These are phyloP conservation scores for Linurgus olivaceus DNA, from an alignment of 2,797 vertebrate species.

Conservation along the genomic window DNA sequence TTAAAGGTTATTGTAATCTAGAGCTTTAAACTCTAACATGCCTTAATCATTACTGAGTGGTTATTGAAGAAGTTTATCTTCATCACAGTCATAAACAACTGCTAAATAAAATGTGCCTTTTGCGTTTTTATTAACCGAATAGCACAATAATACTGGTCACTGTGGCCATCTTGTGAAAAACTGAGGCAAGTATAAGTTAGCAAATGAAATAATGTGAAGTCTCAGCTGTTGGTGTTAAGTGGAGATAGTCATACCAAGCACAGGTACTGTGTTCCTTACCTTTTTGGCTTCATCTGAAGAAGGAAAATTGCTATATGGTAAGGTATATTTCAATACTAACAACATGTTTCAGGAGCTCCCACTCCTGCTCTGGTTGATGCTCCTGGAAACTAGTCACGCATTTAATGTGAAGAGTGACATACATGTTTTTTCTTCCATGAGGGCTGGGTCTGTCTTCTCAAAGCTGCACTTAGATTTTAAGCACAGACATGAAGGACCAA, in stretches of 20 bases:
- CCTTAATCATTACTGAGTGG: slow-evolving; percentile 25
- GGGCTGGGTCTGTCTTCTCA: background rate
- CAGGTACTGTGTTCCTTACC: background rate
- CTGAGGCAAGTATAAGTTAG: background rate
- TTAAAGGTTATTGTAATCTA: slow-evolving; percentile 51
- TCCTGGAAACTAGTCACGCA: background rate
- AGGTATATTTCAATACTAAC: background rate
- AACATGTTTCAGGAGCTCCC: background rate
- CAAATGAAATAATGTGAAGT: background rate
- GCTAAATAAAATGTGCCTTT: background rate
- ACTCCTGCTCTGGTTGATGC: background rate
- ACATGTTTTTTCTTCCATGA: fast-evolving
- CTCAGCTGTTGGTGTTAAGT: background rate
- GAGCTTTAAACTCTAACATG: slow-evolving; percentile 11
- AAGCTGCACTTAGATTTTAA: background rate
- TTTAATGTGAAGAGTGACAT: background rate
- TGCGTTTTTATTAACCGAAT: background rate
- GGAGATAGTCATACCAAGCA: background rate
- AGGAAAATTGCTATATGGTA: background rate
- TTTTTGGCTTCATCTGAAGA: background rate
- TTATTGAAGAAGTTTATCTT: slow-evolving; percentile 42
- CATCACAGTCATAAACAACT: background rate
- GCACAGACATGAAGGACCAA: background rate
- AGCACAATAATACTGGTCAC: background rate
- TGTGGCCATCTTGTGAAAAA: background rate